Evolutionary conservation across 2,113 vertebrate genomes (phyloP), one percentile per base, ranked within the genome.

Genomic region (Anoura caudifer): DNA sequence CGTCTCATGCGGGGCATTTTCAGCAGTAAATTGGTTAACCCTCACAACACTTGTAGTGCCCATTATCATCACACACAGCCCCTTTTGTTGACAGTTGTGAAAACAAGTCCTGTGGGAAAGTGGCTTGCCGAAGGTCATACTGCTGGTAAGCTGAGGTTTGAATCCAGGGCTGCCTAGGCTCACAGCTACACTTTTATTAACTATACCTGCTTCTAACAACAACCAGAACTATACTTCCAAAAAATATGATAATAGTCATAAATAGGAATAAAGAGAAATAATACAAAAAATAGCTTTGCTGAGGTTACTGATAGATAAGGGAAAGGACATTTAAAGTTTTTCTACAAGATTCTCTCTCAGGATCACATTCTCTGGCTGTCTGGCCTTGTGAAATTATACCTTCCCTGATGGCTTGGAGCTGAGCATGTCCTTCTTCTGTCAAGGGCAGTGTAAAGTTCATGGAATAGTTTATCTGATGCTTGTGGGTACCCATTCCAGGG

Each of bases 401-500:
- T 93, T 93, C 77, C 94, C 89, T 84, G 70, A 63, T 83, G 85
- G 50, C 86, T 63, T 59, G 31, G 43, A 76, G 63, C 79, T 81
- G 43, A 91, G 52, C 7, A 0, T 80, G 63, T 33, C 75, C 86
- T 90, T 90, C 72, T 33, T 93, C 82, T 84, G 47, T 96, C 90
- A 97, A 97, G 95, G 97, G 20, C 94, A 81, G 59, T 81, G 87
- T 90, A 45, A 89, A 93, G 96, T 90, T 95, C 85, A 61, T 67
- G 36, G 77, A 70, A 47, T 45, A 54, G 88, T 95, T 95, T 72
- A 94, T 91, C 86, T 96, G 90, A 94, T 96, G 83, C 88, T 91
- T 41, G 75, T 81, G 91, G 70, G 56, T 87, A 96, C 95, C 87
- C 59, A 67, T 84, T 97, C 85, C 92, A 94, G 89, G 73, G 69